Evolutionary conservation across 2,888 invertebrate genomes (phyloP).

Genomic region (Microchrysa polita): DNA sequence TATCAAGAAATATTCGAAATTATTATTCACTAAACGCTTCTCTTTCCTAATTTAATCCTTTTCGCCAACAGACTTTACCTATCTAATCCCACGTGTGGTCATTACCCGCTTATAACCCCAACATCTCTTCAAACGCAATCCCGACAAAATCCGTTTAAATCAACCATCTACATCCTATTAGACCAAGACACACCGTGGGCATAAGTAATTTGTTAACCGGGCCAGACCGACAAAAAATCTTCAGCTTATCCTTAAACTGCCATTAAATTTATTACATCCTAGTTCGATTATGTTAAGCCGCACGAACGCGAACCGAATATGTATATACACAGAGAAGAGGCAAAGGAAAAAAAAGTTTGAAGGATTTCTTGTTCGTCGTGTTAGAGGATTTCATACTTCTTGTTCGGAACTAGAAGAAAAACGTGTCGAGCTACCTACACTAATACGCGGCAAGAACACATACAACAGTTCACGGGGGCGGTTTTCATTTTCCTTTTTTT

Average conservation of each 20-base stretch:
- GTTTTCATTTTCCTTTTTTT: not conserved
- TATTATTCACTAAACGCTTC: too few species aligned
- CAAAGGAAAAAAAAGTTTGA: constrained; percentile 26
- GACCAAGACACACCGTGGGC: not conserved
- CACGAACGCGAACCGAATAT: too few species aligned
- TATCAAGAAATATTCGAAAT: too few species aligned
- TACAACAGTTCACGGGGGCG: constrained; percentile 1
- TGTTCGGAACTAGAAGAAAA: not conserved
- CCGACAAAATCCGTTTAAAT: not conserved
- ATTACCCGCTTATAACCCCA: not conserved
- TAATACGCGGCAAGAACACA: too few species aligned
- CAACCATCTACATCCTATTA: not conserved
- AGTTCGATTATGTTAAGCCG: constrained; percentile 39
- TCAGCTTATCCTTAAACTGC: constrained; percentile 18
- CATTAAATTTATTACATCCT: constrained; percentile 41
- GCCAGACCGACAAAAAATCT: not conserved
- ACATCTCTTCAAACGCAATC: not conserved
- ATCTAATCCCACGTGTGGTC: too few species aligned
- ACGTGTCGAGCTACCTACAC: constrained; percentile 13
- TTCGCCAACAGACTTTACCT: too few species aligned
- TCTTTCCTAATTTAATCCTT: too few species aligned
- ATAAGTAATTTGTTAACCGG: constrained; percentile 29
- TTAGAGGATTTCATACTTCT: constrained; percentile 29
- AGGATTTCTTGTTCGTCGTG: constrained; percentile 20
- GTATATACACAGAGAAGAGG: too few species aligned